phyloP scores from a whole-genome alignment of 1,140 invertebrate species.

The Aphidius ervi region DNA sequence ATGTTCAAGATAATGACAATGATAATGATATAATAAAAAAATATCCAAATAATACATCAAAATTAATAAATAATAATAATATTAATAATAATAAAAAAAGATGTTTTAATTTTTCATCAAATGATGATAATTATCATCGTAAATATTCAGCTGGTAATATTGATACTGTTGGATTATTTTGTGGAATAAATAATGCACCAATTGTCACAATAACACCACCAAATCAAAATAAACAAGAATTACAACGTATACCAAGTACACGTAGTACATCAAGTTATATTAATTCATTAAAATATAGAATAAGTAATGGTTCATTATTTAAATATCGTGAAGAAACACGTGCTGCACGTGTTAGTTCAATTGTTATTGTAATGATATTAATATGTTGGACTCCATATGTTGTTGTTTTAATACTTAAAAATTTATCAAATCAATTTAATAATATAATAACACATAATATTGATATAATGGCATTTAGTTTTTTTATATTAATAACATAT shows the following conservation, averaged over 20 bases:
- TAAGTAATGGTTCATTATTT: constrained; percentile 80
- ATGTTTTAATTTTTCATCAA: neutral
- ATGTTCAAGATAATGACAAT: neutral
- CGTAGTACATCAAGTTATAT: constrained; percentile 58
- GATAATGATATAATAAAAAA: neutral
- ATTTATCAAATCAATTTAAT: constrained; percentile 36
- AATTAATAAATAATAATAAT: neutral
- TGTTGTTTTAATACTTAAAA: constrained; percentile 51
- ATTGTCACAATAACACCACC: constrained; percentile 53
- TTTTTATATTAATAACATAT: constrained; percentile 65
- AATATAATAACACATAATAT: constrained; percentile 43
- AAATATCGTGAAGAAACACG: constrained; percentile 76
- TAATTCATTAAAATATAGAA: constrained; percentile 66
- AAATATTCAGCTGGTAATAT: constrained; percentile 12
- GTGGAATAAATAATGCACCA: constrained; percentile 26
- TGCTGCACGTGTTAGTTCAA: constrained; percentile 72
- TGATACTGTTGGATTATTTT: neutral
- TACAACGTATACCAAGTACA: constrained; percentile 46
- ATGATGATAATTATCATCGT: constrained; percentile 4
- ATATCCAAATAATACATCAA: neutral
- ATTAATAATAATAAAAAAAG: neutral
- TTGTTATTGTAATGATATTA: constrained; percentile 68
- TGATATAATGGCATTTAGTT: constrained; percentile 58
- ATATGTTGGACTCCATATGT: constrained; percentile 69
- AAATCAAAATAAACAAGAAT: constrained; percentile 36